Conservation (phyloP, 1,140 invertebrate genomes). For the Musca domestica region DNA sequence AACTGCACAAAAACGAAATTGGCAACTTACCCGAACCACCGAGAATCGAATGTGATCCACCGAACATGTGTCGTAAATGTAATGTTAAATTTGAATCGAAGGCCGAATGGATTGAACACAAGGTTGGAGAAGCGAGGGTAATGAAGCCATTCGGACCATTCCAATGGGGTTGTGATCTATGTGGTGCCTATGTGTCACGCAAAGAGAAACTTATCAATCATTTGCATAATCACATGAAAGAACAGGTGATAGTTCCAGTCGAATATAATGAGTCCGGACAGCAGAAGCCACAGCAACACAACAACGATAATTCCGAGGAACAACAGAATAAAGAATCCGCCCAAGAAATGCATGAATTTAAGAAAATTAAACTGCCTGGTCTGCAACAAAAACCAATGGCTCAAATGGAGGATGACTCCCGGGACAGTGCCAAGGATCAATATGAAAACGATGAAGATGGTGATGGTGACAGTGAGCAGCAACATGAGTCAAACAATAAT, state of each 20-base stretch:
- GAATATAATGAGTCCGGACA: neutral
- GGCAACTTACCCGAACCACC: constrained; percentile 43
- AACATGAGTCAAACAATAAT: neutral
- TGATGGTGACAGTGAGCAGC: constrained; percentile 8
- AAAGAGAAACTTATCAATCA: constrained; percentile 53
- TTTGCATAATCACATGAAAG: constrained; percentile 49
- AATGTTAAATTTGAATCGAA: constrained; percentile 41
- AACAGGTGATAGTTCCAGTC: constrained; percentile 46
- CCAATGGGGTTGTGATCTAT: constrained; percentile 53
- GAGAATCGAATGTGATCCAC: constrained; percentile 41
- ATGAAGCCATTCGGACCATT: constrained; percentile 48
- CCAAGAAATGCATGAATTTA: neutral
- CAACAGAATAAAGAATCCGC: neutral
- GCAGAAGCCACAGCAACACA: neutral
- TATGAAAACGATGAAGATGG: constrained; percentile 11
- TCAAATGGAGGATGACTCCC: constrained; percentile 9
- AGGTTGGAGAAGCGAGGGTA: constrained; percentile 45
- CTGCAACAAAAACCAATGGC: neutral
- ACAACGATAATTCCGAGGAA: neutral
- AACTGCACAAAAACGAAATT: constrained; percentile 52
- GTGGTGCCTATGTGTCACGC: constrained; percentile 49
- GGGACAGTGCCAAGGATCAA: neutral
- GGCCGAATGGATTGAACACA: constrained; percentile 51
- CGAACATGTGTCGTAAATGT: constrained; percentile 42
- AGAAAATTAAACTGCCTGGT: constrained; percentile 6